Percentiles rank a stretch among this genome's conserved stretches.
These are phyloP conservation scores for Corynorhinus townsendii DNA, from an alignment of 2,113 vertebrate genomes.

Conservation along the genomic window DNA sequence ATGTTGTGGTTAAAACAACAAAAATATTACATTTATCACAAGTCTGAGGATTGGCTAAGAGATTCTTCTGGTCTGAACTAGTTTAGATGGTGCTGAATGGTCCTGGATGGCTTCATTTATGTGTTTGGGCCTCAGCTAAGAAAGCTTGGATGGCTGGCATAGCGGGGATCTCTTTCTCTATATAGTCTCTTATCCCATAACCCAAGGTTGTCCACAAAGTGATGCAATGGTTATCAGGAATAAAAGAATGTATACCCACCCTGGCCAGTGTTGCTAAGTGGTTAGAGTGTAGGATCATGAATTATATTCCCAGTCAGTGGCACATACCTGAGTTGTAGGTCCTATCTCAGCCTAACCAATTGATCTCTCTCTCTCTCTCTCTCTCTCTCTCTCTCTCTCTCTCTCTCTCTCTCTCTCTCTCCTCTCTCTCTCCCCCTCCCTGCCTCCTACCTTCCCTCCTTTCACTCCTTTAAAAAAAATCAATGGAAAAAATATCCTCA, in stretches of 20 bases:
- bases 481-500: too few relatives aligned
- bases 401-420: too few relatives aligned
- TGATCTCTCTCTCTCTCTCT: too few relatives aligned
- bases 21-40: neutral
- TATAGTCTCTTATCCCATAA: neutral
- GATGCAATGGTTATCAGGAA: neutral
- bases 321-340: too few relatives aligned
- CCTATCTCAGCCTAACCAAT: too few relatives aligned
- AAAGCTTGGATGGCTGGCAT: neutral
- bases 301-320: too few relatives aligned
- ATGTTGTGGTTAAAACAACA: neutral
- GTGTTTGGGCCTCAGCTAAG: neutral
- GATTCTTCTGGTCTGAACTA: neutral
- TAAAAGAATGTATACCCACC: neutral
- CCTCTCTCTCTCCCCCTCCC: too few relatives aligned
- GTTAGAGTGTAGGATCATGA: too few relatives aligned
- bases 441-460: too few relatives aligned
- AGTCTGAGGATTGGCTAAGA: neutral
- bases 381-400: too few relatives aligned
- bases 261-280: neutral
- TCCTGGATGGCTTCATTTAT: neutral
- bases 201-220: neutral
- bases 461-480: too few relatives aligned
- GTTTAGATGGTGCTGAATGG: neutral
- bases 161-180: neutral